Evolutionary conservation across 2,113 vertebrate species (phyloP).

Genomic region (Isurus oxyrinchus): DNA sequence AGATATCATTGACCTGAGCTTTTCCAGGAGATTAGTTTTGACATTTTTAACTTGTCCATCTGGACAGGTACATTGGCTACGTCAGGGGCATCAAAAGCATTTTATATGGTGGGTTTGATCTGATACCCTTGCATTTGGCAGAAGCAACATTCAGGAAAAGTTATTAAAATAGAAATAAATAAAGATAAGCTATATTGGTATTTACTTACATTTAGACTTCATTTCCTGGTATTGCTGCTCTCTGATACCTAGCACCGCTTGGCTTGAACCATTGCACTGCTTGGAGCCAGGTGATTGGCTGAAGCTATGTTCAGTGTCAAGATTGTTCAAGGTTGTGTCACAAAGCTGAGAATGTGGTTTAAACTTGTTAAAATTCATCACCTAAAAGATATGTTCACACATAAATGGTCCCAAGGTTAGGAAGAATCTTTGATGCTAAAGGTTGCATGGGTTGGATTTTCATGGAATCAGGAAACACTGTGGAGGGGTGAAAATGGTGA

Average conservation of each 20-base stretch:
- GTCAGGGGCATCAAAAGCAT: not conserved
- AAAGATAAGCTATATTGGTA: too few relatives aligned
- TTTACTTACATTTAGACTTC: too few relatives aligned
- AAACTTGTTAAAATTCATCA: not conserved
- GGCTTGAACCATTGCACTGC: too few relatives aligned
- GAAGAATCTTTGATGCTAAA: not conserved
- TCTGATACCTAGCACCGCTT: too few relatives aligned
- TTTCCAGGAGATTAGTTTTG: not conserved
- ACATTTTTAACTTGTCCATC: not conserved
- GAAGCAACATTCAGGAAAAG: not conserved
- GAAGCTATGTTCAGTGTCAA: not conserved
- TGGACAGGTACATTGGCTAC: not conserved
- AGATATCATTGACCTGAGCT: not conserved
- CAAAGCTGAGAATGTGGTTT: not conserved
- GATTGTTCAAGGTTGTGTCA: not conserved
- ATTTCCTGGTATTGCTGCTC: too few relatives aligned
- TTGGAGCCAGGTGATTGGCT: not conserved
- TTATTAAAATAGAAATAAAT: too few relatives aligned
- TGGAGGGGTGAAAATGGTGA: too few relatives aligned
- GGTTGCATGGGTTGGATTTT: not conserved
- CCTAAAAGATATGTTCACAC: not conserved
- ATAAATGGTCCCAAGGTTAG: too few relatives aligned
- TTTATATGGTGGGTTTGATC: not conserved
- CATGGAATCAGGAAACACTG: too few relatives aligned
- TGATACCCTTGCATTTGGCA: not conserved